Evolutionary conservation across 2,113 vertebrate genomes (phyloP).

Genomic region (Scopus umbretta): DNA sequence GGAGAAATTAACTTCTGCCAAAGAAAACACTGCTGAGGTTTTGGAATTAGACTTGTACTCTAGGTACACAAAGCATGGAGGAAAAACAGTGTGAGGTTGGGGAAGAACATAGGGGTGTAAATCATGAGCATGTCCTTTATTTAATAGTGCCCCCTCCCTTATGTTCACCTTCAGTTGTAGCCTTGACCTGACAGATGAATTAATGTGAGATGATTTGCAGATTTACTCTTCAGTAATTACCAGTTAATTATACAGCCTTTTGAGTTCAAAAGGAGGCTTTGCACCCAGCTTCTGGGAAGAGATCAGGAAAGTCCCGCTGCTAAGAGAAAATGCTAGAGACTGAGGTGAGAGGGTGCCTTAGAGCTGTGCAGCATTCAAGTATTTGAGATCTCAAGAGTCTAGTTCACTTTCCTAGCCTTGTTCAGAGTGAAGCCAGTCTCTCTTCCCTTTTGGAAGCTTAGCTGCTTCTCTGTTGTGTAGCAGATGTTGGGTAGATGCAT

Average conservation of each 20-base stretch:
- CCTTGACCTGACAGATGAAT: neutral
- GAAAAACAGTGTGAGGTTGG: neutral
- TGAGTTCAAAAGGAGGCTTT: neutral
- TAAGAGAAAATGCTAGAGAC: neutral
- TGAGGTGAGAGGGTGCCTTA: neutral
- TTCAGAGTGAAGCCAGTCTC: neutral
- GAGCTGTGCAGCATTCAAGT: neutral
- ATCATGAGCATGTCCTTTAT: neutral
- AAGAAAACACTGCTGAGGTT: neutral
- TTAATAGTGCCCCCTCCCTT: neutral
- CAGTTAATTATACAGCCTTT: neutral
- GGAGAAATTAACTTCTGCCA: neutral
- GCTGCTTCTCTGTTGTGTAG: neutral
- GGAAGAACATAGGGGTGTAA: neutral
- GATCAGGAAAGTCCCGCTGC: neutral
- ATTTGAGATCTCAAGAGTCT: neutral
- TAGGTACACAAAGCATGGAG: neutral
- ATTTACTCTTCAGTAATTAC: neutral
- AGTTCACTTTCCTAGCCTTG: neutral
- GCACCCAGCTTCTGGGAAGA: too few species aligned
- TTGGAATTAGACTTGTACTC: neutral
- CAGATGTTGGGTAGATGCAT: neutral
- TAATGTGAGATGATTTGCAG: neutral
- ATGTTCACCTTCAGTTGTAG: neutral
- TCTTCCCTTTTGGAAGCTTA: neutral